Evolutionary conservation across 37 sponge, comb jelly and placozoan genomes (phyloP), one percentile per base, ranked within the genome.

Genomic region (Petrosia ficiformis): DNA sequence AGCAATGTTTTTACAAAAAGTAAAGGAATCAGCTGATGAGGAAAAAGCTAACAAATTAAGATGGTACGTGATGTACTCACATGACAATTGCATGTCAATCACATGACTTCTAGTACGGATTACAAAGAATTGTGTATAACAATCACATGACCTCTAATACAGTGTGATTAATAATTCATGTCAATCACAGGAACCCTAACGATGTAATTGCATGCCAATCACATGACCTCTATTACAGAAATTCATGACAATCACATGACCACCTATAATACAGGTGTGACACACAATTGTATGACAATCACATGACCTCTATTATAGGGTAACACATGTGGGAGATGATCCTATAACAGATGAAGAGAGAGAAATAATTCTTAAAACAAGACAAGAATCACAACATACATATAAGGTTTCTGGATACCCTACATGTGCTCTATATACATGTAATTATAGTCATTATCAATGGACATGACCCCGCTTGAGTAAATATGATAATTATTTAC

Each of bases 31-130:
- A 26, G 73, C 72, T 3, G 73, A 32, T 1, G 78, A 88, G 38
- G 88, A 88, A 70, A 72, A 69, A 68, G 74, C 89, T 30, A 74
- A 71, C 35, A 77, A 73, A 41, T 78, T 76, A 25, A 77, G 71
- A 73, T 82, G 88, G 88, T 87, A n/a, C n/a, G n/a, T n/a, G n/a
- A n/a, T 41, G 57, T 54, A 16, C 21, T 21, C 57, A 54, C n/a
- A n/a, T n/a, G n/a, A n/a, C n/a, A n/a, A n/a, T n/a, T n/a, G n/a
- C n/a, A n/a, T n/a, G n/a, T n/a, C n/a, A n/a, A n/a, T n/a, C n/a
- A n/a, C n/a, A n/a, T n/a, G n/a, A n/a, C n/a, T n/a, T n/a, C n/a
- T n/a, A n/a, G n/a, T n/a, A n/a, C n/a, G n/a, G n/a, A n/a, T n/a
- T n/a, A n/a, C n/a, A n/a, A n/a, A n/a, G n/a, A n/a, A n/a, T n/a